Percentiles rank a stretch among this genome's conserved stretches.
Conservation (phyloP, 2,797 vertebrate species). For the Pangasius sanitwongsei region DNA sequence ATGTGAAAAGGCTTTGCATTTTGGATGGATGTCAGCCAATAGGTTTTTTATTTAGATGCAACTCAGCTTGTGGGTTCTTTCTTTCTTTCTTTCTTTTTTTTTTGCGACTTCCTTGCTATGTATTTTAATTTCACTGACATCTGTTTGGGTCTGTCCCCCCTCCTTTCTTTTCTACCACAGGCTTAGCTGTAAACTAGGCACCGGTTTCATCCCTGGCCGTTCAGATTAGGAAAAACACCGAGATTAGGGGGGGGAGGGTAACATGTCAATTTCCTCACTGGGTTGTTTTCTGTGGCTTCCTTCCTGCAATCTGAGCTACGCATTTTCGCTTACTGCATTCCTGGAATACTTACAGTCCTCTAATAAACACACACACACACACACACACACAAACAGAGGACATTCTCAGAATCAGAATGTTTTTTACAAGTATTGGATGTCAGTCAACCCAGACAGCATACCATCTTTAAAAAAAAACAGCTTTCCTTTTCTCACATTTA, state of each 20-base stretch:
- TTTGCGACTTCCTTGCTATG: background rate
- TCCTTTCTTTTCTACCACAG: background rate
- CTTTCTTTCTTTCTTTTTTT: background rate
- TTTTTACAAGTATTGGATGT: background rate
- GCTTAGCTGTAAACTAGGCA: background rate
- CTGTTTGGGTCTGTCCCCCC: background rate
- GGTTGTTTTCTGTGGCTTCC: constrained; percentile 53
- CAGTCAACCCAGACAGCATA: background rate
- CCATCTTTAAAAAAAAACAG: background rate
- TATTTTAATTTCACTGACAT: background rate
- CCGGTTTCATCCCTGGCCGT: background rate
- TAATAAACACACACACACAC: constrained; percentile 33
- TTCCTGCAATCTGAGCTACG: constrained; percentile 60
- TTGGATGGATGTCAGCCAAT: background rate
- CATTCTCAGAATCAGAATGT: background rate
- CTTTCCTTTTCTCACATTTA: constrained; percentile 3
- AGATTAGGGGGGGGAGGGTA: constrained; percentile 20
- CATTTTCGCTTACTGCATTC: constrained; percentile 56
- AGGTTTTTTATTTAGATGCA: background rate
- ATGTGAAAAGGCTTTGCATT: background rate
- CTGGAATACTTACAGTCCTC: constrained; percentile 50
- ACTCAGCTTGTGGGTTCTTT: background rate
- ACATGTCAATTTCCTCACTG: constrained; percentile 45
- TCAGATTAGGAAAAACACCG: constrained; percentile 18
- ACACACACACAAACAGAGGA: constrained; percentile 11